phyloP scores from a whole-genome alignment of 2,888 invertebrate genomes.

The Podabrus alpinus region DNA sequence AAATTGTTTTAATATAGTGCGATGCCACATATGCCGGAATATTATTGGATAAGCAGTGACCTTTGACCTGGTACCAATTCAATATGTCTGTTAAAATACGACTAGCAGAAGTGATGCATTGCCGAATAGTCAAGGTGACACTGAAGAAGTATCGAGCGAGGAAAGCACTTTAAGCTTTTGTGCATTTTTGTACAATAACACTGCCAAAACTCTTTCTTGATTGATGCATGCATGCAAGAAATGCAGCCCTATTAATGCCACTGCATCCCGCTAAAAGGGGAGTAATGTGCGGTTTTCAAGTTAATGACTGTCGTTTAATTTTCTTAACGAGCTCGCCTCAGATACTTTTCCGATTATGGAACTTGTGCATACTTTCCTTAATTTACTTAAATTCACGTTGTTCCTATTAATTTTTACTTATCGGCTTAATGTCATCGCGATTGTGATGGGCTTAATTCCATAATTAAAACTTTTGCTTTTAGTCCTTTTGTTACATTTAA shows the following conservation, averaged over 20 bases:
- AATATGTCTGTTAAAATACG: conserved; percentile 18
- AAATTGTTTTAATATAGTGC: conserved; percentile 13
- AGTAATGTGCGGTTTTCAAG: conserved; percentile 13
- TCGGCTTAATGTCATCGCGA: neutral
- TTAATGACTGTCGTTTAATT: conserved; percentile 27
- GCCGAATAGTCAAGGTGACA: conserved; percentile 47
- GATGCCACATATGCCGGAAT: conserved; percentile 7
- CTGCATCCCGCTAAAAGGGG: conserved; percentile 2
- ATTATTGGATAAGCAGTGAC: conserved; percentile 17
- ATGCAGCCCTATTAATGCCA: conserved; percentile 28
- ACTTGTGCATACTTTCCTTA: neutral
- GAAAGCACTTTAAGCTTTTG: conserved; percentile 17
- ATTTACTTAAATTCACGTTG: neutral
- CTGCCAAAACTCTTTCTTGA: conserved; percentile 36
- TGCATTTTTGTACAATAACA: conserved; percentile 31
- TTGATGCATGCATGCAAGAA: conserved; percentile 44
- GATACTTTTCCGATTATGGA: conserved; percentile 1
- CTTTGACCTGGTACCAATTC: conserved; percentile 19
- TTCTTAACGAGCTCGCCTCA: conserved; percentile 7
- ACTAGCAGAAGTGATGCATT: conserved; percentile 45
- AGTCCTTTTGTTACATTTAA: neutral
- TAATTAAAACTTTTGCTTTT: neutral
- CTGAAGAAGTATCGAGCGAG: conserved; percentile 44
- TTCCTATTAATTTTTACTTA: neutral
- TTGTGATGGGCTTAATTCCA: neutral